phyloP scores from a whole-genome alignment of 1,140 invertebrate genomes.

The Mactra quadrangularis region DNA sequence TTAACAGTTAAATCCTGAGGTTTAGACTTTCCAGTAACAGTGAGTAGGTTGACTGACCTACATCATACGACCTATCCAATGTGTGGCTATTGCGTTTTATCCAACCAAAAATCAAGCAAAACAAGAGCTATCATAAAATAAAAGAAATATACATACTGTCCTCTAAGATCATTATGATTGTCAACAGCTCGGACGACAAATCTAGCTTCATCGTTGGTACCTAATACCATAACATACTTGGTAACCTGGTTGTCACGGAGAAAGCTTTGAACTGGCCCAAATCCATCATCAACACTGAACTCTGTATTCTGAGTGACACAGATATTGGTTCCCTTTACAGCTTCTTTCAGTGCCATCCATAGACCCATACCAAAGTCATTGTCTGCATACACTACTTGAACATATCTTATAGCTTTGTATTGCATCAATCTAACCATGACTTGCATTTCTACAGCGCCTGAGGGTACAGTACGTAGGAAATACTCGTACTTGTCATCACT shows the following conservation, averaged over 20 bases:
- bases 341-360: conserved; percentile 66
- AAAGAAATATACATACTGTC: conserved; percentile 27
- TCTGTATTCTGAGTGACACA: conserved; percentile 59
- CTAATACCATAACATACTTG: conserved; percentile 57
- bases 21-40: too few relatives aligned
- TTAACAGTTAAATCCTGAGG: too few relatives aligned
- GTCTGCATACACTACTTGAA: conserved; percentile 67
- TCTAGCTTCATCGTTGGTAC: conserved; percentile 37
- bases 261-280: conserved; percentile 2
- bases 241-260: neutral
- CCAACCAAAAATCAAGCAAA: too few relatives aligned
- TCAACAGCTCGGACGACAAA: conserved; percentile 38
- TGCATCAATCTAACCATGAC: conserved; percentile 61
- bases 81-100: too few relatives aligned
- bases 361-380: conserved; percentile 66
- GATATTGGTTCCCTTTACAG: conserved; percentile 60
- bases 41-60: too few relatives aligned
- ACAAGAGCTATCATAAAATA: too few relatives aligned
- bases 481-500: conserved; percentile 61
- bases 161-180: neutral
- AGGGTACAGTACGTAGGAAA: conserved; percentile 72
- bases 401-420: conserved; percentile 55
- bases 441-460: conserved; percentile 58
- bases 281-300: conserved; percentile 20
- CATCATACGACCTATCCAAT: too few relatives aligned